These are phyloP conservation scores for Pterobdella sp. DNA, from an alignment of 2,888 invertebrate species.

Conservation along the genomic window DNA sequence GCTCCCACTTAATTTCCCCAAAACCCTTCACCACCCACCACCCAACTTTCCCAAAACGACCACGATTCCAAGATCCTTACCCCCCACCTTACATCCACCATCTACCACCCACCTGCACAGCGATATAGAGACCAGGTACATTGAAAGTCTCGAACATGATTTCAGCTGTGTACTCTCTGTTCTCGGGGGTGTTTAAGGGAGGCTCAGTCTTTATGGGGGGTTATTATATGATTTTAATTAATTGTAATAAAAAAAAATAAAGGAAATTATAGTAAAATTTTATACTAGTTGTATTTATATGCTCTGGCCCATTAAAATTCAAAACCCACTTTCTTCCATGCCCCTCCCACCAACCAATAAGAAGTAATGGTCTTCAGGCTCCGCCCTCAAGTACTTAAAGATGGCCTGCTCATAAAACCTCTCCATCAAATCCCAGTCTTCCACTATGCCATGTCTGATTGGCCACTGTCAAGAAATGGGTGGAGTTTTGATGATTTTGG, in stretches of 20 bases:
- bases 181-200: slow-evolving; percentile 96
- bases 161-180: slow-evolving; percentile 70
- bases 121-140: slow-evolving; percentile 96
- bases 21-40: no score
- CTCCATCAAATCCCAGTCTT: slow-evolving; percentile 99
- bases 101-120: slow-evolving; percentile 66
- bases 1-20: no score
- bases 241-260: no score
- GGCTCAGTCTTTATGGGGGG: slow-evolving; percentile 72
- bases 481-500: neutral
- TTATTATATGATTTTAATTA: no score
- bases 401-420: slow-evolving; percentile 96
- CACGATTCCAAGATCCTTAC: no score
- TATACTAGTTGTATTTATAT: no score
- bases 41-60: no score
- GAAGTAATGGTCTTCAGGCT: slow-evolving; percentile 98
- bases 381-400: slow-evolving; percentile 93
- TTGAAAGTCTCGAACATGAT: slow-evolving; percentile 99
- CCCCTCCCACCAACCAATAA: slow-evolving; percentile 58
- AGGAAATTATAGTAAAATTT: no score
- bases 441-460: slow-evolving; percentile 94
- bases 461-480: slow-evolving; percentile 66
- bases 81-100: no score
- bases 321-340: no score
- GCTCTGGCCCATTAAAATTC: no score